Evolutionary conservation across 2,888 invertebrate species (phyloP), one percentile per base, ranked within the genome.

Genomic region (Melolontha melolontha): DNA sequence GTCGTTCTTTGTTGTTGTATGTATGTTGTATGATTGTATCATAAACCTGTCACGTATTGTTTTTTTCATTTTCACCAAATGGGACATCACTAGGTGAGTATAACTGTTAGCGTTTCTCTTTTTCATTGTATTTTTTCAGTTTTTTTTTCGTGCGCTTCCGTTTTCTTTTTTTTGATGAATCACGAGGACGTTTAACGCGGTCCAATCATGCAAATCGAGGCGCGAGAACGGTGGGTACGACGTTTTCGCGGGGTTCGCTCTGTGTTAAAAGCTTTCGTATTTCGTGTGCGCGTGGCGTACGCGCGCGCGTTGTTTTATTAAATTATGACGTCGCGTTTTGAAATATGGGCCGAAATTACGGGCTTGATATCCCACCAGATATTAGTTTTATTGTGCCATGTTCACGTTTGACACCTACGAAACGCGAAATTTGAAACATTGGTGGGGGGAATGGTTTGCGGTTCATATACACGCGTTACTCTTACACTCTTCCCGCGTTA

Each of bases 11-110:
- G 42, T 44, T 14, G 41, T 57, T 27, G 27, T 42, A 57, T 40
- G 39, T 57, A 41, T 57, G 10, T 57, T 41, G 42, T 27, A 42
- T 62, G 44, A 62, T 47, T 47, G 59, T 47, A 62, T 47, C 47
- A 62, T 47, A 54, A 54, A 47, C 29, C 34, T 62, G 47, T 62
- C 59, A 62, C 59, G 47, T 47, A 47, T 47, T 8, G 29, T 44
- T 49, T 62, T 62, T 47, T 62, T 42, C 16, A 16, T 62, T 47
- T 34, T 39, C 34, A 22, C 12, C 14, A 59, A 59, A 59, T 29
- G 11, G 59, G 34, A 10, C 29, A 47, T 16, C 40, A 54, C 29
- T 39, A 22, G 16, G 27, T 40, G 40, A 40, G 34, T 34, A 11
- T 39, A 40, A 40, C 39, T 17, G 40, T 47, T 62, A 62, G 16